phyloP scores from a whole-genome alignment of 2,113 vertebrate species.

The Gyps fulvus region DNA sequence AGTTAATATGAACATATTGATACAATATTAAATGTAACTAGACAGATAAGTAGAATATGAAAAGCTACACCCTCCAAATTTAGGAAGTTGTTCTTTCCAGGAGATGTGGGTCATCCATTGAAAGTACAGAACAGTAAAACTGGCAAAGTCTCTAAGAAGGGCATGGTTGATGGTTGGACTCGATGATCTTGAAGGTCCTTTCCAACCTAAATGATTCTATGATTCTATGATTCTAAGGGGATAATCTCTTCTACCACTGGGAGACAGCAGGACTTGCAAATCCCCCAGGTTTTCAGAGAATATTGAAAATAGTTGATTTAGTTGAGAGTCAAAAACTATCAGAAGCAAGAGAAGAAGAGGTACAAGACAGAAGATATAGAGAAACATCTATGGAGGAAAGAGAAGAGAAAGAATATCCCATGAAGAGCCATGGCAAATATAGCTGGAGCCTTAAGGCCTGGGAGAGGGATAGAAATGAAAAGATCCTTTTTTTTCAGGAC shows the following conservation, averaged over 20 bases:
- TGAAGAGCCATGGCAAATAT: background rate
- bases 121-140: background rate
- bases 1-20: background rate
- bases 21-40: background rate
- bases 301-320: background rate
- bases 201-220: no score
- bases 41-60: background rate
- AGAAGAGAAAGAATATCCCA: background rate
- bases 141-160: background rate
- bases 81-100: background rate
- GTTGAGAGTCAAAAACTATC: background rate
- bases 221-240: background rate
- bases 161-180: no score
- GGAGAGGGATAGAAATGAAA: background rate
- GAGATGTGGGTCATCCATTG: background rate
- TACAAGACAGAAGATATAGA: background rate
- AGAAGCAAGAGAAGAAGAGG: background rate
- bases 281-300: background rate
- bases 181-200: no score
- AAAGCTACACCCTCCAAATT: background rate
- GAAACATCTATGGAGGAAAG: background rate
- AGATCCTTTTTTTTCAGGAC: background rate
- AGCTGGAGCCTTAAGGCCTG: background rate
- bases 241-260: background rate
- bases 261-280: background rate